Evolutionary conservation across 2,888 invertebrate genomes (phyloP), one percentile per base, ranked within the genome.

Genomic region (Lysandra coridon): DNA sequence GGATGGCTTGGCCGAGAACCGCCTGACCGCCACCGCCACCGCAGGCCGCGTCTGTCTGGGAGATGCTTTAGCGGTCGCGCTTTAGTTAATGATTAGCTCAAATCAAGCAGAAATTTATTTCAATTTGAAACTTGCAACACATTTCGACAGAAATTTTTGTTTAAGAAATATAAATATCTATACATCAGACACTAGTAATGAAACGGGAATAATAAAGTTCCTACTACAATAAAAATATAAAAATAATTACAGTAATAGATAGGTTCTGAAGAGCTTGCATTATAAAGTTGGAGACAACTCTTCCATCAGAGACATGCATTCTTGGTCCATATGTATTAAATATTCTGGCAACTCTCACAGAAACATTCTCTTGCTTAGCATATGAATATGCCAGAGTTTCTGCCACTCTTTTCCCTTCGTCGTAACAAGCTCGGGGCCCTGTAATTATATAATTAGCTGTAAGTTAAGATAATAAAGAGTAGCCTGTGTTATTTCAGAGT

Each of bases 301-400:
- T 95, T 1, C 99, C 99, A 90, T 99, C 99, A 82, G 99, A 98
- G 96, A 98, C 98, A 87, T 99, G 99, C 99, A 99, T 99, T 84
- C 99, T 94, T 0, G 99, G 99, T 0, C 99, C 99, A 88, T 98
- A 99, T 0, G 99, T 99, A 90, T 99, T 99, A 91, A 99, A 99
- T 85, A 99, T 99, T 83, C 99, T 95, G 1, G 99, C 99, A 10
- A 99, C 99, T 78, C 99, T 95, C 0, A 99, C 98, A 74, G 98
- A 96, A 44, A 99, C 98, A 78, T 98, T 97, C 90, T 99, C 99
- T 95, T 99, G 99, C 87, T 99, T 98, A 23, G 98, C 98, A 91
- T 99, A 99, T 0, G 99, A 99, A 90, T 99, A 99, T 7, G 96
- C 96, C 80, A 99, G 95, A 0, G 99, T 98, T 92, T 99, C 99